Base-by-base conservation (phyloP, 2,797 vertebrate genomes). In the Phrynocephalus guinanensis region DNA sequence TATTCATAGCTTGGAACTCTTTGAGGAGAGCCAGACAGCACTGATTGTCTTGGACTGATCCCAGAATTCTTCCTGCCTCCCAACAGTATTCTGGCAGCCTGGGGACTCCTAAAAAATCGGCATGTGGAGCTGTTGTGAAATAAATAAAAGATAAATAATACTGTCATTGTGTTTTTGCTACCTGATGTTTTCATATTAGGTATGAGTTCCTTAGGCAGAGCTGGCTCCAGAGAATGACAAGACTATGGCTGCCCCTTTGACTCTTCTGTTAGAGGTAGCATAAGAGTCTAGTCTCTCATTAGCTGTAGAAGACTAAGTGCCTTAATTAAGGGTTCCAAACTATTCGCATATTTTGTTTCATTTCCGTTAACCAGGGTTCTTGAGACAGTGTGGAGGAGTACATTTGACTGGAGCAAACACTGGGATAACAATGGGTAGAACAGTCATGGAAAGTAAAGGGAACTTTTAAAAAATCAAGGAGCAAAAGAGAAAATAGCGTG, bases 101-200 rank as follows among this genome's bases (percentile, higher is more conserved):
- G 33, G 18, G 10, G 28, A 28, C 4, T 48, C 20, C 28, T 71
- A 48, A 33, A 84, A 78, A 63, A 38, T 79, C 30, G 26, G n/a
- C 30, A 38, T 79, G 5, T 16, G 20, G 8, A 63, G 24, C 33
- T 79, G n/a, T 63, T 28, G 48, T 79, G 28, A 66, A 84, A 30
- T 38, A 87, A 26, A 28, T 1, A 4, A 63, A 79, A 48, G 93
- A 93, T 80, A 52, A 84, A 79, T 91, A 18, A 72, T 48, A 73
- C 90, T 72, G 44, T 91, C 89, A 88, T 1, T 1, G 33, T 50
- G 28, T 16, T 52, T 13, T 50, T 82, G 38, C 38, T 44, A 44
- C 38, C 38, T 44, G 38, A 44, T 44, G 38, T 44, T 44, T 44
- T 44, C 38, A 44, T 44, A 44, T 44, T 44, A 44, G 38, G 38